Percentiles rank a stretch among this genome's conserved stretches.
Evolutionary conservation across 2,888 invertebrate species (phyloP).

Genomic region (Nomada lathburiana): DNA sequence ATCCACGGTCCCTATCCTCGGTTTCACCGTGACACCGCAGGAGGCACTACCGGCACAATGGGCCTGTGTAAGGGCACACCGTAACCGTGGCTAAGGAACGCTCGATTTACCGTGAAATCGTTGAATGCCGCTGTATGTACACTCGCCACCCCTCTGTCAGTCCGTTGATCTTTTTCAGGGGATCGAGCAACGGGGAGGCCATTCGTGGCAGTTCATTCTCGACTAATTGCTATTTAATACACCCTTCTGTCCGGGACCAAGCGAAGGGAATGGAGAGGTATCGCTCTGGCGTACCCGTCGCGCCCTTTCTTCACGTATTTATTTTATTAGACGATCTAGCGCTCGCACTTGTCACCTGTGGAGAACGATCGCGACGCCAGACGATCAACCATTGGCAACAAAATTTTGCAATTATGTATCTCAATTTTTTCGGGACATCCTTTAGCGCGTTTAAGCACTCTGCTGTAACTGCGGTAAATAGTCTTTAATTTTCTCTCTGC

Average conservation of each 20-base stretch:
- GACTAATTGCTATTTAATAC: conserved; percentile 35
- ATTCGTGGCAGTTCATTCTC: conserved; percentile 15
- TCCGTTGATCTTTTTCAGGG: conserved; percentile 73
- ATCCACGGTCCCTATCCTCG: conserved; percentile 46
- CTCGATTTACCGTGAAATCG: conserved; percentile 78
- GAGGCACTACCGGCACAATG: conserved; percentile 75
- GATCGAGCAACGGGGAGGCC: conserved; percentile 21
- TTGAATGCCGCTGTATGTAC: conserved; percentile 47
- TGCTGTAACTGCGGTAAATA: too few species aligned
- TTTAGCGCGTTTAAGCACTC: too few species aligned
- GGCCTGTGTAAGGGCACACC: conserved; percentile 66
- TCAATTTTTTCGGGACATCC: too few species aligned
- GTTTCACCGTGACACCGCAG: conserved; percentile 79
- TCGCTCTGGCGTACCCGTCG: not conserved
- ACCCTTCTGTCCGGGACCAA: not conserved
- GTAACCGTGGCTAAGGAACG: conserved; percentile 60
- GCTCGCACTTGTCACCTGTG: too few species aligned
- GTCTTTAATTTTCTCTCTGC: too few species aligned
- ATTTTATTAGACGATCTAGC: too few species aligned
- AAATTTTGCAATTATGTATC: too few species aligned
- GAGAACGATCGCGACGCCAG: too few species aligned
- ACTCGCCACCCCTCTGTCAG: conserved; percentile 24
- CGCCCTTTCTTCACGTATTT: too few species aligned
- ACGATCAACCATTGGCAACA: too few species aligned
- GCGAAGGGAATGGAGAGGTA: not conserved